Evolutionary conservation across 2,113 vertebrate genomes (phyloP), one percentile per base, ranked within the genome.

Genomic region (Saccopteryx bilineata): DNA sequence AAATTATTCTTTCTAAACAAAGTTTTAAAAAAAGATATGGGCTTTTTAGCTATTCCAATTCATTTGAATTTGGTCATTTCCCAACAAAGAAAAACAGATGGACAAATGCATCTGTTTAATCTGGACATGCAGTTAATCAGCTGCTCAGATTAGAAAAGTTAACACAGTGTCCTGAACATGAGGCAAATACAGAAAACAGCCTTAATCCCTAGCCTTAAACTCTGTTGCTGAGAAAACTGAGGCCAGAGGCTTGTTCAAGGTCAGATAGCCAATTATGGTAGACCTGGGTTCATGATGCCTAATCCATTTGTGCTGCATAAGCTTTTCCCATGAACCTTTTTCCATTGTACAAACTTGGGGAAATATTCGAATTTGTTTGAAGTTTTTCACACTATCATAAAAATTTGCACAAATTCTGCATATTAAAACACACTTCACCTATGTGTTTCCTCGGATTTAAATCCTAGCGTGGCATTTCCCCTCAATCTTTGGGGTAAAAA

Each of bases 1-100:
- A 87, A 87, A 68, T 60, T 65, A 91, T 71, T 93, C 7, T 95
- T 95, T 39, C 60, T 79, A 68, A 75, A 90, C 91, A 91, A 96
- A 90, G n/a, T 17, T 94, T 58, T 58, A 14, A 33, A 90, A 90
- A 87, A n/a, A 91, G 17, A 23, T 13, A 15, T 3, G 65, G 26
- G n/a, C 65, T 84, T 19, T 94, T 6, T 46, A 31, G 23, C 7
- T 46, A 14, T 50, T 94, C n/a, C 50, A 60, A 5, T 89, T 88
- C 15, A 11, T 11, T 79, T 93, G 74, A 65, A 83, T 50, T 65
- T 82, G 79, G 5, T 82, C 26, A 21, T 78, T 69, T 91, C 79
- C 79, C 26, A 81, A 7, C 33, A 75, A 82, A 50, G 60, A 58
- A 39, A 7, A 76, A 68, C 7, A 28, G 46, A 39, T 17, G 5